Base-by-base conservation (phyloP, 2,888 invertebrate species). In the Fragum sueziense region DNA sequence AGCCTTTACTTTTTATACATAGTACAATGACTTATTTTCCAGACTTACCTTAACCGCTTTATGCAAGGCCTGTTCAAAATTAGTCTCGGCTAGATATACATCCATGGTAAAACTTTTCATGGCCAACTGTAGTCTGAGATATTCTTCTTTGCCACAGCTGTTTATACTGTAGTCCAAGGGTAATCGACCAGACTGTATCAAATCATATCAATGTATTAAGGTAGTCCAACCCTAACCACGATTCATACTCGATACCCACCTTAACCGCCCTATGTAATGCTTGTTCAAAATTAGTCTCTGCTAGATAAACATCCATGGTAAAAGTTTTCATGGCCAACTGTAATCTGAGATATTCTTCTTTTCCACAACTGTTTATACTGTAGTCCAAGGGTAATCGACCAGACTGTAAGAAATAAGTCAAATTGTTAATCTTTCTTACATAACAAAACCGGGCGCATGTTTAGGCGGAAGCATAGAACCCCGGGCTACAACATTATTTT, bases 251-350 rank as follows among this genome's bases (percentile, higher is more conserved):
- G n/a, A n/a, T 37, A 65, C 74, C 73, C 71, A 90, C 90, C 85
- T 77, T 85, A 34, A 89, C 84, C 11, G 88, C 87, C 37, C 71
- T 73, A 14, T 74, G 57, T 31, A 90, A 85, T 4, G 83, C 73
- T 47, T 85, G 76, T 62, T 88, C 85, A 65, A 90, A 90, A 70
- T 89, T 85, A 14, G 89, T 88, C 68, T 87, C 87, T n/a, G 85
- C 84, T 4, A 90, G 83, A 68, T 88, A 90, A 14, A 89, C 87
- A 59, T 90, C 88, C 74, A 89, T 84, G 41, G 86, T 87, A 57
- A 88, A 86, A 20, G 86, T 85, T n/a, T 80, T 70, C 6, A 89
- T 69, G 17, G 80, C 83, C 47, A 83, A 80, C 59, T 87, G 84
- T 41, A 86, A 82, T n/a, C 84, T 71, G 25, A 87, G 57, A 70